These are phyloP conservation scores for Limenitis arthemis DNA, from an alignment of 2,888 invertebrate genomes.

Conservation along the genomic window DNA sequence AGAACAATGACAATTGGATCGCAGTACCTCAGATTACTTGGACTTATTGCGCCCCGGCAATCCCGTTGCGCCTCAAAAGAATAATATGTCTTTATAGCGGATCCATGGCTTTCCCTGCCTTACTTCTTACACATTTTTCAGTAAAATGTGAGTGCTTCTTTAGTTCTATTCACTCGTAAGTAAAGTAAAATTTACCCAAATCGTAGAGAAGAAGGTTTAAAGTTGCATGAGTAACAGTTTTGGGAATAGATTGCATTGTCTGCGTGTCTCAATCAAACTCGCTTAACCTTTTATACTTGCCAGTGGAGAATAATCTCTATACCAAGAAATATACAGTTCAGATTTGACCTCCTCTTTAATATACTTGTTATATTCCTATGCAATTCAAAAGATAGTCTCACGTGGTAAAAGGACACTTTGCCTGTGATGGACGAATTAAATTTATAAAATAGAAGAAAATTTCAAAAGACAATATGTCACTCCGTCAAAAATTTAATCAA, in stretches of 20 bases:
- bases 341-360: constrained; percentile 20
- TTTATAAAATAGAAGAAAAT: constrained; percentile 37
- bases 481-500: constrained; percentile 11
- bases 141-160: constrained; percentile 63
- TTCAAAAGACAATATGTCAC: constrained; percentile 11
- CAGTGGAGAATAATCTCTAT: constrained; percentile 33
- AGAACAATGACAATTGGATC: constrained; percentile 63
- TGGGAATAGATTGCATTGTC: constrained; percentile 67
- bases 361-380: constrained; percentile 25
- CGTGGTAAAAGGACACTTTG: constrained; percentile 56
- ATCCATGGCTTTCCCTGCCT: constrained; percentile 63
- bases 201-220: constrained; percentile 14
- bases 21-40: constrained; percentile 63
- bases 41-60: constrained; percentile 57
- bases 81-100: constrained; percentile 71
- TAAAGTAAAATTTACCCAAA: constrained; percentile 32
- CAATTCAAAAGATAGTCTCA: constrained; percentile 32
- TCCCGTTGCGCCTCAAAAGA: constrained; percentile 61
- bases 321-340: constrained; percentile 17
- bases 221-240: constrained; percentile 25
- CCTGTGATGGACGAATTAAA: constrained; percentile 49
- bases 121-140: constrained; percentile 66
- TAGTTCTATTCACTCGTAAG: constrained; percentile 33
- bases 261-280: constrained; percentile 57
- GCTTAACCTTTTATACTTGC: constrained; percentile 41